Evolutionary conservation across 1,140 invertebrate genomes (phyloP), one percentile per base, ranked within the genome.

Genomic region (Heliconius congener): DNA sequence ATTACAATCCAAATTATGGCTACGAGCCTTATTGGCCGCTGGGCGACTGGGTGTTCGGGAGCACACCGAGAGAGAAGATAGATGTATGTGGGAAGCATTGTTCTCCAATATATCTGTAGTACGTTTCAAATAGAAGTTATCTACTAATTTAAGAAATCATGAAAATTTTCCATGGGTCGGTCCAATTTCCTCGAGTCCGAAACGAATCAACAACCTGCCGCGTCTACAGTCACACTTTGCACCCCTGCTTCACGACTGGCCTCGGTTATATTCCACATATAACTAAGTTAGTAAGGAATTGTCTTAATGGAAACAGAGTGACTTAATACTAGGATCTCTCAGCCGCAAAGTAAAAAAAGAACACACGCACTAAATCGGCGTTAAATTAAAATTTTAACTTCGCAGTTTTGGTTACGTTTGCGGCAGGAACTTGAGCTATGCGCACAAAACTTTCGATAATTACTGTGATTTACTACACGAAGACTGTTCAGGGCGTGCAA

Each of bases 1-100:
- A 50, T 19, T 89, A 86, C 37, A 76, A 86, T 55, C 88, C 88
- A 0, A 82, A 77, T 13, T 74, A 78, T 11, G 88, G 88, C 8
- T 87, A 79, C 73, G 88, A 89, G 74, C 85, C 86, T 0, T 89
- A 88, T 78, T 89, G 88, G 88, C 70, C 55, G 0, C 73, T 70
- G 3, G 85, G 88, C 1, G 81, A 84, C 8, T 88, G 85, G 84
- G 78, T 85, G n/a, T 84, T 84, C 23, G 72, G 80, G 1, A 79
- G 34, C 34, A 34, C 73, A 2, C 30, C 37, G 0, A 78, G 80
- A 13, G 30, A 30, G 0, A 70, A 50, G 23, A 30, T 30, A 34
- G 66, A 16, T 8, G 52, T 82, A 13, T 87, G 86, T 46, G 82
- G 83, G 0, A 19, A 76, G 9, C 8, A 8, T 0, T 87, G 86